phyloP scores from a whole-genome alignment of 2,888 invertebrate genomes.

The Hemistola chrysoprasaria region DNA sequence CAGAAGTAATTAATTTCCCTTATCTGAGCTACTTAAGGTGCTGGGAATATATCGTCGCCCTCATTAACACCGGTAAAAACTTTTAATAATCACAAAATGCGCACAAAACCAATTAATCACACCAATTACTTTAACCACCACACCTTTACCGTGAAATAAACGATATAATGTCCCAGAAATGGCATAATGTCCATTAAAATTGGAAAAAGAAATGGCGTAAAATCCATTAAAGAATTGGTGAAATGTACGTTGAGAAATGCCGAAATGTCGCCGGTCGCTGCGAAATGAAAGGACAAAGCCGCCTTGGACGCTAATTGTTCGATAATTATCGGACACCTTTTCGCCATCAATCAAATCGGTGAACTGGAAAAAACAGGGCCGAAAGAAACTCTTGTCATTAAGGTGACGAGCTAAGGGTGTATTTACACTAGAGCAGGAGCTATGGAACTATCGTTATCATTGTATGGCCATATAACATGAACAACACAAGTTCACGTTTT shows the following conservation, averaged over 20 bases:
- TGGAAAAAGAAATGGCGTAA: neutral
- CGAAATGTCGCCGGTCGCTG: neutral
- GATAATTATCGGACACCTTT: conserved; percentile 62
- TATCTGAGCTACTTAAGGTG: neutral
- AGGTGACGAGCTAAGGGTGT: conserved; percentile 1
- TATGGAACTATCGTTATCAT: too few relatives aligned
- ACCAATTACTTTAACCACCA: conserved; percentile 18
- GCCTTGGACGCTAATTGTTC: conserved; percentile 47
- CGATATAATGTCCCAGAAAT: neutral
- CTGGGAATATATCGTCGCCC: conserved; percentile 6
- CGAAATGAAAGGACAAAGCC: conserved; percentile 5
- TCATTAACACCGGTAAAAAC: conserved; percentile 7
- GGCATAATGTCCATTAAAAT: conserved; percentile 3
- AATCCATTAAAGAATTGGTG: conserved; percentile 6
- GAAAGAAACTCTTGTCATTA: conserved; percentile 5
- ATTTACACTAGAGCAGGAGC: too few relatives aligned
- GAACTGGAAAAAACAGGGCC: conserved; percentile 8
- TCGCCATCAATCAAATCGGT: conserved; percentile 54
- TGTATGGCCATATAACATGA: too few relatives aligned
- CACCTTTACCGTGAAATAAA: conserved; percentile 14
- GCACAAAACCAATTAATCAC: conserved; percentile 18
- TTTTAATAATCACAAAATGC: conserved; percentile 12
- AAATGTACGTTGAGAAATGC: conserved; percentile 5
- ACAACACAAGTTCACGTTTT: too few relatives aligned
- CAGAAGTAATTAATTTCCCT: too few relatives aligned